These are phyloP conservation scores for Rhagophthalmus giganteus DNA, from an alignment of 2,888 invertebrate genomes.

Conservation along the genomic window DNA sequence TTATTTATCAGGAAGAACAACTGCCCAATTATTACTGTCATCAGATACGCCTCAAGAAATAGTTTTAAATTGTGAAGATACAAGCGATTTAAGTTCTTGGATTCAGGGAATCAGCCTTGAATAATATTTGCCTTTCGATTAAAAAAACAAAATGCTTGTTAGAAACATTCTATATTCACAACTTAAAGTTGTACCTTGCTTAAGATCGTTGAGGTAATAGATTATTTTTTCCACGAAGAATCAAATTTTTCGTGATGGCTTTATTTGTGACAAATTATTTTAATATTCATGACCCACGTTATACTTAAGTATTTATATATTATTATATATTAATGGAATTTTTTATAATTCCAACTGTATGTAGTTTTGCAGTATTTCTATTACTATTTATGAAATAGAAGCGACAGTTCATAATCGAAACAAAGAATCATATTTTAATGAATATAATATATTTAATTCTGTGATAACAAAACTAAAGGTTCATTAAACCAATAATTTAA, in stretches of 20 bases:
- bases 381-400: no score
- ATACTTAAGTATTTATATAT: not conserved
- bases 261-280: no score
- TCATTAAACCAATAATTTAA: no score
- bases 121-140: constrained; percentile 45
- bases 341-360: not conserved
- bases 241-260: no score
- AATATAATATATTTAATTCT: no score
- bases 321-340: not conserved
- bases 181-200: not conserved
- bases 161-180: not conserved
- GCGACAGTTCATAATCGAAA: no score
- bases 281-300: not conserved
- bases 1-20: constrained; percentile 81
- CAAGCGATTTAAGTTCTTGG: constrained; percentile 85
- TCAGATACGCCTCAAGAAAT: constrained; percentile 65
- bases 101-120: constrained; percentile 84
- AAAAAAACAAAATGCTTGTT: not conserved
- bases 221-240: not conserved
- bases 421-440: no score
- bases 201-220: not conserved
- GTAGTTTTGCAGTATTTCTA: no score
- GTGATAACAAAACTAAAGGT: no score
- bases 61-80: constrained; percentile 72
- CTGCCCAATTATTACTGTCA: constrained; percentile 72